Conservation (phyloP, 2,888 invertebrate species). For the Boloria euphrosyne region DNA sequence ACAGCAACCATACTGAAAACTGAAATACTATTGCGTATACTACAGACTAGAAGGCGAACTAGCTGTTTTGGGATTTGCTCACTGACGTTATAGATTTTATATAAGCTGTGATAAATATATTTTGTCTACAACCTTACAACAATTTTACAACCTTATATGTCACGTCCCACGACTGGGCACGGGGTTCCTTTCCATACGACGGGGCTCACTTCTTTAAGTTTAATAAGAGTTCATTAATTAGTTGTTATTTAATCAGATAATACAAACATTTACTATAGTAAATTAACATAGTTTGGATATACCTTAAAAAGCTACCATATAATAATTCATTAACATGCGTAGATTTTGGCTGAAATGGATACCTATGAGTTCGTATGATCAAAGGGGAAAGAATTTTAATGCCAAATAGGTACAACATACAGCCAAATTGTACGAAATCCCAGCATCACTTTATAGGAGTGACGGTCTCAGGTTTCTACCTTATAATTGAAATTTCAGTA, state of each 20-base stretch:
- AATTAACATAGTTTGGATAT: not conserved
- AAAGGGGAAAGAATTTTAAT: slow-evolving; percentile 3
- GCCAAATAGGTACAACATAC: not conserved
- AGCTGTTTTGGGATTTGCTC: not conserved
- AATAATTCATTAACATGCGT: slow-evolving; percentile 8
- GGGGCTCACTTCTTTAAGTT: no score
- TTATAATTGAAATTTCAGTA: slow-evolving; percentile 34
- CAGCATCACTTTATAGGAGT: not conserved
- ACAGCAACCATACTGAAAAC: not conserved
- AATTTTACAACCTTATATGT: no score
- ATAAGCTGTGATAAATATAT: not conserved
- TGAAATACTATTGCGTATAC: not conserved
- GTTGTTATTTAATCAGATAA: no score
- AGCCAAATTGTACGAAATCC: slow-evolving; percentile 1
- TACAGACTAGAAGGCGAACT: not conserved
- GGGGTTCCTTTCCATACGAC: no score
- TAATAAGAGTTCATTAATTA: no score
- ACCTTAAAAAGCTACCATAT: slow-evolving; percentile 3
- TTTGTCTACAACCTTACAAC: no score
- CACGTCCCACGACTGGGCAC: no score
- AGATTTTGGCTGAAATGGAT: slow-evolving; percentile 3
- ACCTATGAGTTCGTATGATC: slow-evolving; percentile 2
- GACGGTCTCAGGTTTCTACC: not conserved
- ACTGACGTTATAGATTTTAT: not conserved
- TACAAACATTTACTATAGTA: no score